A percentile compares a stretch with the other conserved stretches of the same genome.
These are phyloP conservation scores for Myotis yumanensis DNA, from an alignment of 2,113 vertebrate species.

Conservation along the genomic window DNA sequence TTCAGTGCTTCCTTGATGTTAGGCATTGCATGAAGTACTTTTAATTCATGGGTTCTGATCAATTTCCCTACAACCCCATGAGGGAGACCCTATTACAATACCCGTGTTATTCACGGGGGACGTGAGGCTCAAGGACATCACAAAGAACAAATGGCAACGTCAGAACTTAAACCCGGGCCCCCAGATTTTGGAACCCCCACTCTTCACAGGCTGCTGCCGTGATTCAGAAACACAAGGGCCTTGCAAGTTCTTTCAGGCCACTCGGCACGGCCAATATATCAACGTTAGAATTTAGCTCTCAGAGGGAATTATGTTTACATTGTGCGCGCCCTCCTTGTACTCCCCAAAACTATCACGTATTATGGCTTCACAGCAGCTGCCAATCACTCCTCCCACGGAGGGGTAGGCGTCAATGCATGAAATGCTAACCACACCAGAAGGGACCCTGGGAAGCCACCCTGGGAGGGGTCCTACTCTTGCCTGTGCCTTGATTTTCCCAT, in stretches of 20 bases:
- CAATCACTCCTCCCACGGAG: not conserved
- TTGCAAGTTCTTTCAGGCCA: not conserved
- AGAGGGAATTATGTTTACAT: not conserved
- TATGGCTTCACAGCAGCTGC: not conserved
- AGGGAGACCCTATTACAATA: not conserved
- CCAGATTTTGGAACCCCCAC: not conserved
- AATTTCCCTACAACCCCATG: not conserved
- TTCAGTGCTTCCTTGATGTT: not conserved
- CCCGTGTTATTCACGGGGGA: not conserved
- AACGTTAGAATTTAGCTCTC: not conserved
- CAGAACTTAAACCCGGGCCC: not conserved
- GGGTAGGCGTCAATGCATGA: not conserved
- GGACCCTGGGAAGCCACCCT: not conserved
- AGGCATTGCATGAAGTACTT: not conserved
- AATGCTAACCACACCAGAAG: not conserved
- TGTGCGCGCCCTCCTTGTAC: not conserved
- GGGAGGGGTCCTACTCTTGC: not conserved
- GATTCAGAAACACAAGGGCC: conserved; percentile 4
- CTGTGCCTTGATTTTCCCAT: not conserved
- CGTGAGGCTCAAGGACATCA: not conserved
- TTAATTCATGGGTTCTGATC: not conserved
- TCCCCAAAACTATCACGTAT: not conserved
- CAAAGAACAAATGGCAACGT: not conserved
- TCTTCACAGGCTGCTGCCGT: not conserved
- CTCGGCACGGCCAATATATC: not conserved